These are phyloP conservation scores for Laticauda laticaudata DNA, from an alignment of 2,113 vertebrate species.

Conservation along the genomic window DNA sequence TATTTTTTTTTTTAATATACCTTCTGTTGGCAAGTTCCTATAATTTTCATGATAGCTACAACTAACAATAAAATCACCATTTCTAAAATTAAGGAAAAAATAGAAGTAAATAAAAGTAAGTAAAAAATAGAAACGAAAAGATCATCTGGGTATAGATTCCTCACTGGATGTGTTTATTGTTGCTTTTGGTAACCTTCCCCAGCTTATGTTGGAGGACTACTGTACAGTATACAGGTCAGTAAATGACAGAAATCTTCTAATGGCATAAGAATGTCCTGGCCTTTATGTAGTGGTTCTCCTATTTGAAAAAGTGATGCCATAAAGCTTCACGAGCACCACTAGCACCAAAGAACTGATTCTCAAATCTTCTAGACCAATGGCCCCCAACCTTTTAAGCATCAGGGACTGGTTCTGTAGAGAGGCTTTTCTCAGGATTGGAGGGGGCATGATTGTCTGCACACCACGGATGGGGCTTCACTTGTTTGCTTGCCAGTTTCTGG, in stretches of 20 bases:
- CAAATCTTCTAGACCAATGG: not conserved
- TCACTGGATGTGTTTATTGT: not conserved
- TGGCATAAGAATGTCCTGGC: not conserved
- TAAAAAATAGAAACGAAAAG: not conserved
- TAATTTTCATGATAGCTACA: not conserved
- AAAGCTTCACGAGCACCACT: not conserved
- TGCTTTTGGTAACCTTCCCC: not conserved
- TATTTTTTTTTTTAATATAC: not conserved
- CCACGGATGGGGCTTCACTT: no score
- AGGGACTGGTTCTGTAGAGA: no score
- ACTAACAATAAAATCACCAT: not conserved
- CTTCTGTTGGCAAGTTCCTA: not conserved
- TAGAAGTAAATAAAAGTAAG: not conserved
- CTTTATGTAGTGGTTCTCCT: not conserved
- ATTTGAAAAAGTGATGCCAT: no score
- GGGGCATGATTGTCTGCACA: no score
- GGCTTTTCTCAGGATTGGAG: no score
- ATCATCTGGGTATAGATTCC: not conserved
- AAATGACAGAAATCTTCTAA: not conserved
- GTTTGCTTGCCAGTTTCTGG: no score
- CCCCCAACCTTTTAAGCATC: no score
- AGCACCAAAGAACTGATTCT: not conserved
- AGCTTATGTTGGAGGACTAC: not conserved
- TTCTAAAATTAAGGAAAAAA: not conserved
- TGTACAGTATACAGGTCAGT: not conserved